Conservation (phyloP, 1,140 invertebrate species). For the Drosophila tsacasi region DNA sequence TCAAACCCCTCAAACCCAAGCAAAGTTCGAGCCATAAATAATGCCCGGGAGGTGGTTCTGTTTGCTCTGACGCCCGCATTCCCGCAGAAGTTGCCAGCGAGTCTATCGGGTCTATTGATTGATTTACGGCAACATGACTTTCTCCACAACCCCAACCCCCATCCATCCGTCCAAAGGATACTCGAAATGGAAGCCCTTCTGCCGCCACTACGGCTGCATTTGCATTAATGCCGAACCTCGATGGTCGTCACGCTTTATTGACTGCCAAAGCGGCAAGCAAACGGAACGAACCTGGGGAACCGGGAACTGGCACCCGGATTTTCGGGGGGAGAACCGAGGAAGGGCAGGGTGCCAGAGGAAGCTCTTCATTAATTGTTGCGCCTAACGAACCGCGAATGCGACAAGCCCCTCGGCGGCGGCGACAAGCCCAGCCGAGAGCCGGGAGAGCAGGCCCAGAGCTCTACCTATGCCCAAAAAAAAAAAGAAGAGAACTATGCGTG, state of each 20-base stretch:
- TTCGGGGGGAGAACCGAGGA: not conserved
- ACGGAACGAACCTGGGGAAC: slow-evolving; percentile 9
- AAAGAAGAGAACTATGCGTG: not conserved
- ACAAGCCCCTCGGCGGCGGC: slow-evolving; percentile 46
- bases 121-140: slow-evolving; percentile 65
- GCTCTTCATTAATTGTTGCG: slow-evolving; percentile 69
- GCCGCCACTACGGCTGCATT: slow-evolving; percentile 21
- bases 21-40: slow-evolving; percentile 2
- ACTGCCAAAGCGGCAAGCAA: slow-evolving; percentile 45
- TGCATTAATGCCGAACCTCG: slow-evolving; percentile 58
- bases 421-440: slow-evolving; percentile 18
- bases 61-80: slow-evolving; percentile 48
- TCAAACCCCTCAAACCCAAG: not conserved
- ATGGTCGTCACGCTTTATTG: slow-evolving; percentile 70
- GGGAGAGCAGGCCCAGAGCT: not conserved
- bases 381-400: slow-evolving; percentile 74
- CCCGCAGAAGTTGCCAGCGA: slow-evolving; percentile 29
- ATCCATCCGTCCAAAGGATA: slow-evolving; percentile 34
- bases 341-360: not conserved
- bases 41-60: not conserved
- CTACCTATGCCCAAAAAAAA: slow-evolving; percentile 9
- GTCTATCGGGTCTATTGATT: slow-evolving; percentile 53
- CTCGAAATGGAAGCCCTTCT: slow-evolving; percentile 1
- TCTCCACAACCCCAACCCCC: not conserved
- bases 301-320: not conserved